Evolutionary conservation across 2,797 vertebrate species (phyloP).

Genomic region (Zenarchopterus dispar): DNA sequence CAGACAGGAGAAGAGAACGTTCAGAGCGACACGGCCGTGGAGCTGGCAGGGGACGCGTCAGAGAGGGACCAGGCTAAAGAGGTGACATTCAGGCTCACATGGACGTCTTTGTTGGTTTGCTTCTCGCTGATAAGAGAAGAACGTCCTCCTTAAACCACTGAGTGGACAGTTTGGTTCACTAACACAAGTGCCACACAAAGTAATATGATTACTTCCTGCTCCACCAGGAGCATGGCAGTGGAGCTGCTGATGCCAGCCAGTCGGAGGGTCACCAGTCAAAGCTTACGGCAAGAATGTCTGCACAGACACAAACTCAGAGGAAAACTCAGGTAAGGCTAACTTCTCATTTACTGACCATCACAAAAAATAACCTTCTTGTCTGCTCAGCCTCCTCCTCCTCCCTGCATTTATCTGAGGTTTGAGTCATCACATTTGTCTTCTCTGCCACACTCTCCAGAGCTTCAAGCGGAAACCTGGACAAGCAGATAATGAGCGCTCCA

Average conservation of each 20-base stretch:
- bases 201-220: too few relatives aligned
- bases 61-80: conserved; percentile 92
- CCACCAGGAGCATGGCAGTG: conserved; percentile 89
- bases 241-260: conserved; percentile 91
- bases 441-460: conserved; percentile 76
- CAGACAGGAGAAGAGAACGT: conserved; percentile 90
- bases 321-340: conserved; percentile 87
- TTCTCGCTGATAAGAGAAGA: not conserved
- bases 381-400: not conserved
- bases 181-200: too few relatives aligned
- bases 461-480: conserved; percentile 95
- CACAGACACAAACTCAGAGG: conserved; percentile 84
- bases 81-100: conserved; percentile 69
- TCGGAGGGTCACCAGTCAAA: conserved; percentile 93
- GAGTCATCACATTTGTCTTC: rapidly evolving
- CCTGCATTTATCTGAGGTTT: too few relatives aligned
- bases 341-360: not conserved
- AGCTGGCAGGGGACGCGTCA: conserved; percentile 90
- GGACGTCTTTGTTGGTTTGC: not conserved
- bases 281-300: conserved; percentile 86
- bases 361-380: not conserved
- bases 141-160: too few relatives aligned
- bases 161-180: too few relatives aligned
- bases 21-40: conserved; percentile 90
- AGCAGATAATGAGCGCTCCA: conserved; percentile 89